Evolutionary conservation across 2,113 vertebrate genomes (phyloP).

Genomic region (Trematocara marginatum): DNA sequence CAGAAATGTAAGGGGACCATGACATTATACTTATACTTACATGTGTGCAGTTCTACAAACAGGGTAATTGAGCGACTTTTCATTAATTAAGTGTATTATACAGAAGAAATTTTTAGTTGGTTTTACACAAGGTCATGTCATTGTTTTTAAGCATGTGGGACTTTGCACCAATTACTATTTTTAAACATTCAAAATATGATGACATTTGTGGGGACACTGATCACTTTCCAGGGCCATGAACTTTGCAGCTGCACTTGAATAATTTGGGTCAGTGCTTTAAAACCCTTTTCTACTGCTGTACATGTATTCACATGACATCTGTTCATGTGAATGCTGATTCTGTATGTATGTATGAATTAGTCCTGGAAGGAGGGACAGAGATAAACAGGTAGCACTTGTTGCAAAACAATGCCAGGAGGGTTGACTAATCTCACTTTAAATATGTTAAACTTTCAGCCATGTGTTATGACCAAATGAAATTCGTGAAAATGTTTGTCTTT

Average conservation of each 20-base stretch:
- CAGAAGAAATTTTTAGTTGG: fast-evolving
- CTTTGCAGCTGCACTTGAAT: not conserved
- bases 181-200: not conserved
- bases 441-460: not conserved
- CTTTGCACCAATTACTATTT: not conserved
- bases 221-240: not conserved
- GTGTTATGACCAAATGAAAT: not conserved
- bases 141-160: not conserved
- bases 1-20: not conserved
- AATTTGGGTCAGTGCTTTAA: not conserved
- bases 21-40: not conserved
- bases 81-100: not conserved
- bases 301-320: not conserved
- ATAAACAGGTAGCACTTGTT: not conserved
- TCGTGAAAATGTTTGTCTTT: not conserved
- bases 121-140: not conserved
- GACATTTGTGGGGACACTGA: not conserved
- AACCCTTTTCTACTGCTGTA: not conserved
- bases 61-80: not conserved
- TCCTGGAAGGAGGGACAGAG: not conserved
- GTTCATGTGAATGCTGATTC: not conserved
- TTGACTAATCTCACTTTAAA: not conserved
- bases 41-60: not conserved
- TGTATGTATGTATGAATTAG: not conserved
- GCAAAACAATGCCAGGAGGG: not conserved